Conservation (phyloP, 2,113 vertebrate genomes). For the Amphiprion ocellaris region DNA sequence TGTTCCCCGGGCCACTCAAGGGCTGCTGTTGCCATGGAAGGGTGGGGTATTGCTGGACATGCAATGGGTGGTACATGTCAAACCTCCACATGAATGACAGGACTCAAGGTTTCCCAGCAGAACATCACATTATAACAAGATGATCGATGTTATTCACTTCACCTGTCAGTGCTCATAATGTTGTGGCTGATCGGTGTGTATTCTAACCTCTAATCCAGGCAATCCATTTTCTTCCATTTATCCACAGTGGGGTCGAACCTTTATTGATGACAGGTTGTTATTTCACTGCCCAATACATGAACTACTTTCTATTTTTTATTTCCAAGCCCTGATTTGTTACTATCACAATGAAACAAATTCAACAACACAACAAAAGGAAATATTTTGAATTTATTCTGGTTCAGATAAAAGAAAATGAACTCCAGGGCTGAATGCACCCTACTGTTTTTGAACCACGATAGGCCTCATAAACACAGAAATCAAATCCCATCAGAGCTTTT, state of each 20-base stretch:
- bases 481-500: background rate
- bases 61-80: too few species aligned
- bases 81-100: too few species aligned
- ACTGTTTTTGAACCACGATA: background rate
- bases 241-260: background rate
- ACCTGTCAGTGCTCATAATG: too few species aligned
- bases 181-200: too few species aligned
- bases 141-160: too few species aligned
- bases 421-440: background rate
- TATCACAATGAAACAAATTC: background rate
- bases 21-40: too few species aligned
- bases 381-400: background rate
- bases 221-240: background rate
- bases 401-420: slow-evolving; percentile 7
- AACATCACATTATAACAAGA: too few species aligned
- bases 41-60: too few species aligned
- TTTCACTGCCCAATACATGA: background rate
- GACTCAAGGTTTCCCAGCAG: too few species aligned
- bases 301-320: background rate
- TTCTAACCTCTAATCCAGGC: too few species aligned
- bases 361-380: background rate
- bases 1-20: too few species aligned
- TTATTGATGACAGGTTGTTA: too few species aligned
- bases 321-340: background rate
- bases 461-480: background rate